These are phyloP conservation scores for Ernsta delagoae DNA, from an alignment of 2,888 invertebrate species.

Conservation along the genomic window DNA sequence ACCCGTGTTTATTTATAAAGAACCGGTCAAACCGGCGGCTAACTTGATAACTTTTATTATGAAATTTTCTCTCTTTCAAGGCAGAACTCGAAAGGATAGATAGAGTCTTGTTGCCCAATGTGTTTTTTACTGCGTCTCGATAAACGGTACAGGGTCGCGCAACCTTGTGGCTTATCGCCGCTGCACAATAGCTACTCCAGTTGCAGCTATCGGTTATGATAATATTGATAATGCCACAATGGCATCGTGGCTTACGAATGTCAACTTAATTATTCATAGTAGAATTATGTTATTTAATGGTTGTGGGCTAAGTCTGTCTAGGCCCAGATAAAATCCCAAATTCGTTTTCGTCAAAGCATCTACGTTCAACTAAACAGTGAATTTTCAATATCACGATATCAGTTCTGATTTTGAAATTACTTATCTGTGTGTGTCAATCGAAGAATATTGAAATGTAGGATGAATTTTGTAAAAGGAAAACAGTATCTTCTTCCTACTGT, in stretches of 20 bases:
- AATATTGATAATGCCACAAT: constrained; percentile 25
- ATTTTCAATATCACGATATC: too few species aligned
- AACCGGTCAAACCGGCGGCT: constrained; percentile 32
- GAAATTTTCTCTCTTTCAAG: constrained; percentile 37
- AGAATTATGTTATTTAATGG: too few species aligned
- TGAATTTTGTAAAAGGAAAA: too few species aligned
- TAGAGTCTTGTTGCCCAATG: constrained; percentile 38
- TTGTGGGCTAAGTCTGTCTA: too few species aligned
- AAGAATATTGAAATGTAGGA: too few species aligned
- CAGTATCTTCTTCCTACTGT: too few species aligned
- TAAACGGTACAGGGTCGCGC: constrained; percentile 43
- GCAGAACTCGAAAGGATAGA: constrained; percentile 39
- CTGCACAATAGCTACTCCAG: constrained; percentile 28
- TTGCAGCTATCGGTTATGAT: constrained; percentile 32
- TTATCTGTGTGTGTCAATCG: too few species aligned
- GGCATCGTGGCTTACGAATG: background rate
- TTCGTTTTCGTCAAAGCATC: too few species aligned
- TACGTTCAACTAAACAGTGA: too few species aligned
- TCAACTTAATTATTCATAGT: background rate
- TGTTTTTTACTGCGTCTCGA: constrained; percentile 39
- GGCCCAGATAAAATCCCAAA: too few species aligned
- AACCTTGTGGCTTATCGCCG: constrained; percentile 38
- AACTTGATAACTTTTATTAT: constrained; percentile 38
- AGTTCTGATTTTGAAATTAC: too few species aligned
- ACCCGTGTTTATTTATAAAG: constrained; percentile 27